phyloP scores from a whole-genome alignment of 2,113 vertebrate species.

The Cyprinodon brontotheroides region DNA sequence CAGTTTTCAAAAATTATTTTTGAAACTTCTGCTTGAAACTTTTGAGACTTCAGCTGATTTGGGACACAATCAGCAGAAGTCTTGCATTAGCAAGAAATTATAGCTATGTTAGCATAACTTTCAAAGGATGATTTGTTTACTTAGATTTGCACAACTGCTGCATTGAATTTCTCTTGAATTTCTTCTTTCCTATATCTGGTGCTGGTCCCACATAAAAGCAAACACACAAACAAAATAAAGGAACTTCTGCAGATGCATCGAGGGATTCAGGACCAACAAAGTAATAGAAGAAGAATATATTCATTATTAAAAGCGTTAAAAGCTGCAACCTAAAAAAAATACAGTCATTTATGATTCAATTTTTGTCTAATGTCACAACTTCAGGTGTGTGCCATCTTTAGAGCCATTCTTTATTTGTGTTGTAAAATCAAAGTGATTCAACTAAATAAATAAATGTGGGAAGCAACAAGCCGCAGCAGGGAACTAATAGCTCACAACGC shows the following conservation, averaged over 20 bases:
- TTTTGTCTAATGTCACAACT: slow-evolving; percentile 36
- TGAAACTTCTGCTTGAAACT: too few species aligned
- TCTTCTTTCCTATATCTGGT: neutral
- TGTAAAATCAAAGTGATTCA: slow-evolving; percentile 68
- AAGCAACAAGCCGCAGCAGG: slow-evolving; percentile 35
- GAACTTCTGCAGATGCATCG: neutral
- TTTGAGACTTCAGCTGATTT: too few species aligned
- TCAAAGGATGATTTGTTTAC: neutral
- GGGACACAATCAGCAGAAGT: neutral
- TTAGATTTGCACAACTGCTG: neutral
- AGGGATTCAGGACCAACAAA: too few species aligned
- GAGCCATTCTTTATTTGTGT: slow-evolving; percentile 64
- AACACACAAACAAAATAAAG: neutral
- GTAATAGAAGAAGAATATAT: neutral
- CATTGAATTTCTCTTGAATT: neutral
- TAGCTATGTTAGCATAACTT: neutral
- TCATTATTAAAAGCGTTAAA: neutral
- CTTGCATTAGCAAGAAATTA: neutral
- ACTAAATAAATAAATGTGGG: slow-evolving; percentile 64
- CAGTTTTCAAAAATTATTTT: too few species aligned
- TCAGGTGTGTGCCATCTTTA: slow-evolving; percentile 44
- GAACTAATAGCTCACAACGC: slow-evolving; percentile 58
- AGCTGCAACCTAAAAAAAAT: neutral
- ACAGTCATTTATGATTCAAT: neutral
- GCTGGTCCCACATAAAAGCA: neutral